Conservation (phyloP, 2,797 vertebrate genomes). For the Hafferia zeledoni region DNA sequence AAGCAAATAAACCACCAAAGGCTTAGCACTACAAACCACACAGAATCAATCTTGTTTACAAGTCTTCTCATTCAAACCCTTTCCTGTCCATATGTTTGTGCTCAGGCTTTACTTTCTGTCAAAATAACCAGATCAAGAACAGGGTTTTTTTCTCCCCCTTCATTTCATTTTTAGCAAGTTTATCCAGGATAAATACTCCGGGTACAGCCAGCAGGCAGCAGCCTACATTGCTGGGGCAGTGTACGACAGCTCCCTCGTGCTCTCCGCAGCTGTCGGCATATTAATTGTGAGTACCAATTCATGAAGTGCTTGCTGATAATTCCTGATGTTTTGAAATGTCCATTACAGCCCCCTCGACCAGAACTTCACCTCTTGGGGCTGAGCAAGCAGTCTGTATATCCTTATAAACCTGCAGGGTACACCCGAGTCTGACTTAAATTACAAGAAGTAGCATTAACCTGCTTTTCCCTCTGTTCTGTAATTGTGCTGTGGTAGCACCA, state of each 20-base stretch:
- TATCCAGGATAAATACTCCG: constrained; percentile 86
- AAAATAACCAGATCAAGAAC: neutral
- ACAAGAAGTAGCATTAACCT: neutral
- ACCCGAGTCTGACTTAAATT: neutral
- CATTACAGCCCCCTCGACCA: neutral
- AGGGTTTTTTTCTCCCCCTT: neutral
- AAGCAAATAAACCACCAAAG: neutral
- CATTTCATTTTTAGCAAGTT: constrained; percentile 81
- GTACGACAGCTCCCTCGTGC: constrained; percentile 83
- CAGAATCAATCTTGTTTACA: neutral
- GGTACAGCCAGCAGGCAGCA: constrained; percentile 83
- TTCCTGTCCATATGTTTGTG: neutral
- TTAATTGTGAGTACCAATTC: constrained; percentile 79
- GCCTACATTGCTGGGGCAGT: constrained; percentile 82
- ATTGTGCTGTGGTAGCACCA: neutral
- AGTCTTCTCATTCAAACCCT: neutral
- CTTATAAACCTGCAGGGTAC: neutral
- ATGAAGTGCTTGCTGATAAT: neutral
- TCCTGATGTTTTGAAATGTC: neutral
- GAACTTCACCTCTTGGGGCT: neutral
- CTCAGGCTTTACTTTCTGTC: neutral
- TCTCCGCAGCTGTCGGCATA: constrained; percentile 81
- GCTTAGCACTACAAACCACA: neutral
- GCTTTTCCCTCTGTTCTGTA: neutral
- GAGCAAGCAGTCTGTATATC: neutral